Conservation (phyloP, 2,797 vertebrate genomes). For the Hemibagrus guttatus region DNA sequence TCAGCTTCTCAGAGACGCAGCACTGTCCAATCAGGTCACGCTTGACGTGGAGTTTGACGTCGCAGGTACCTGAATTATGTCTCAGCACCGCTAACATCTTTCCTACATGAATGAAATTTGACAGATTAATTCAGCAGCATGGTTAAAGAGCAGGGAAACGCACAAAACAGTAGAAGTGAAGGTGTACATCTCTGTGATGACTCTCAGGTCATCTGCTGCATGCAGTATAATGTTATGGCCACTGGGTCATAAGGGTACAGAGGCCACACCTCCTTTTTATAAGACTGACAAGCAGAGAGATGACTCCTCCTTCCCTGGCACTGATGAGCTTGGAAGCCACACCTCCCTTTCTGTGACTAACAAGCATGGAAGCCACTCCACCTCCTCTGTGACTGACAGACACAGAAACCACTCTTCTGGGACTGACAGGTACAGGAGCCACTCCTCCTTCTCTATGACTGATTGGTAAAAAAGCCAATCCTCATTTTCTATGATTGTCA, state of each 20-base stretch:
- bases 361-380: neutral
- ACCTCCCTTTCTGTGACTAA: neutral
- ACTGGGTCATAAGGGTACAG: neutral
- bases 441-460: neutral
- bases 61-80: constrained; percentile 77
- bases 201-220: neutral
- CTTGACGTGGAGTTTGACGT: constrained; percentile 96
- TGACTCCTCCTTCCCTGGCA: neutral
- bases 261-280: neutral
- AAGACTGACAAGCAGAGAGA: neutral
- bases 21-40: constrained; percentile 89
- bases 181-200: neutral
- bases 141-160: neutral
- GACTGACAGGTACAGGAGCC: neutral
- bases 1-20: constrained; percentile 92
- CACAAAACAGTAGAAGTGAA: neutral
- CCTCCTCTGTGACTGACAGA: neutral
- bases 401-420: neutral
- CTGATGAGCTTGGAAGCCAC: neutral
- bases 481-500: neutral
- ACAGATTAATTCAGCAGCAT: neutral
- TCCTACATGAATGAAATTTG: neutral
- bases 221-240: neutral
- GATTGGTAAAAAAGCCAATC: too few species aligned
- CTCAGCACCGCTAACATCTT: neutral